Conservation (phyloP, 2,888 invertebrate species). For the Plebejus anna region DNA sequence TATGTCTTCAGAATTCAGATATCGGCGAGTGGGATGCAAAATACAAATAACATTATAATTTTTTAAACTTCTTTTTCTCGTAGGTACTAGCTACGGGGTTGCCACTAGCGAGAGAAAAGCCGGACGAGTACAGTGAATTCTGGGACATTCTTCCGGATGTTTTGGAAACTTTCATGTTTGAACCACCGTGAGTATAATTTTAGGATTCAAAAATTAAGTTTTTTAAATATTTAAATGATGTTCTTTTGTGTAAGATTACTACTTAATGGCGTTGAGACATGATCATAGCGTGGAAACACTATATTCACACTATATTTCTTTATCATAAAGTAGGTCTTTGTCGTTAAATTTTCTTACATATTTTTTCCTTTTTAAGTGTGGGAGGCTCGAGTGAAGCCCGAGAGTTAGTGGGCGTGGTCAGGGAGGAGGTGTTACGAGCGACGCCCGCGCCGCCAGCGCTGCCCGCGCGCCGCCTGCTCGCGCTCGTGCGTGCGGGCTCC, state of each 20-base stretch:
- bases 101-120: conserved; percentile 90
- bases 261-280: too few relatives aligned
- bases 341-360: too few relatives aligned
- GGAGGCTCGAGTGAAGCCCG: conserved; percentile 83
- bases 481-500: conserved; percentile 81
- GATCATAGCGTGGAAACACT: too few relatives aligned
- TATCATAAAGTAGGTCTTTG: too few relatives aligned
- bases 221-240: too few relatives aligned
- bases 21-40: too few relatives aligned
- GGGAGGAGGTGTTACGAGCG: conserved; percentile 73
- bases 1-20: too few relatives aligned
- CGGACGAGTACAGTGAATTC: conserved; percentile 86
- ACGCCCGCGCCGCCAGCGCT: conserved; percentile 90
- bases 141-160: conserved; percentile 94
- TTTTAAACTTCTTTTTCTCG: background rate
- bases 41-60: background rate
- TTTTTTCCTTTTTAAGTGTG: conserved; percentile 43
- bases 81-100: conserved; percentile 90
- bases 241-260: too few relatives aligned
- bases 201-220: too few relatives aligned
- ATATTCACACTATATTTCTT: too few relatives aligned
- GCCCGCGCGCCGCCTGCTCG: conserved; percentile 65
- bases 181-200: conserved; percentile 64
- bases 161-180: conserved; percentile 95
- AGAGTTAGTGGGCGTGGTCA: conserved; percentile 45